Evolutionary conservation across 2,797 vertebrate species (phyloP).

Genomic region (Cryptoprocta ferox): DNA sequence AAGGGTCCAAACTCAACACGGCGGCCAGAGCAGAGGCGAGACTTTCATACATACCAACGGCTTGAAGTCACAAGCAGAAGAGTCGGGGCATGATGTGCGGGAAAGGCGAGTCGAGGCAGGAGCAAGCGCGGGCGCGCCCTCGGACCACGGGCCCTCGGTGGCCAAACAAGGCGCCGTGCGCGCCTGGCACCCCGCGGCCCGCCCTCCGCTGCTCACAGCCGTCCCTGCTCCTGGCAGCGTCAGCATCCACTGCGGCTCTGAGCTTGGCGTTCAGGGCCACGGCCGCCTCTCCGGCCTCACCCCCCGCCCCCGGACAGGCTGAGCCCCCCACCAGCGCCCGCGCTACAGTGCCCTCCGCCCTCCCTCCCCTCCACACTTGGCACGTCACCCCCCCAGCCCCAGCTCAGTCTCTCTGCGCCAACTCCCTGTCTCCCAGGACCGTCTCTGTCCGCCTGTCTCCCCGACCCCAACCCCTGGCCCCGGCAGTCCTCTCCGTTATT

Average conservation of each 20-base stretch:
- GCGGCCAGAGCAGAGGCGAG: constrained; percentile 48
- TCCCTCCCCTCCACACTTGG: background rate
- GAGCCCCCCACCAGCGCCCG: background rate
- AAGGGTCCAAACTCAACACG: background rate
- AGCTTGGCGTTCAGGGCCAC: background rate
- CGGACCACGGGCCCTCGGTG: background rate
- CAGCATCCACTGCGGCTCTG: background rate
- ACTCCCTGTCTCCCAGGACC: background rate
- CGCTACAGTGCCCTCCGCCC: background rate
- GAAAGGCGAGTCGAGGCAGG: background rate
- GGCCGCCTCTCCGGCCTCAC: background rate
- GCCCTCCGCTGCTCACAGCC: background rate
- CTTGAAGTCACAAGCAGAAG: constrained; percentile 64
- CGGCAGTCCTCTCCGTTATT: background rate
- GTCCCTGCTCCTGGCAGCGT: background rate
- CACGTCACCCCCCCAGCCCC: background rate
- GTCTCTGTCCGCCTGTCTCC: background rate
- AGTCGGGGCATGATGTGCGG: background rate
- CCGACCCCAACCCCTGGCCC: background rate
- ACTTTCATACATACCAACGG: constrained; percentile 65
- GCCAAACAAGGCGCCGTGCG: background rate
- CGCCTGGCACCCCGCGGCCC: background rate
- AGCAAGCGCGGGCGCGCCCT: background rate
- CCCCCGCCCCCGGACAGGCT: background rate
- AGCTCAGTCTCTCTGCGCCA: background rate